Conservation (phyloP, 53 echinoderm and acorn worm species). For the Holothuria leucospilota region DNA sequence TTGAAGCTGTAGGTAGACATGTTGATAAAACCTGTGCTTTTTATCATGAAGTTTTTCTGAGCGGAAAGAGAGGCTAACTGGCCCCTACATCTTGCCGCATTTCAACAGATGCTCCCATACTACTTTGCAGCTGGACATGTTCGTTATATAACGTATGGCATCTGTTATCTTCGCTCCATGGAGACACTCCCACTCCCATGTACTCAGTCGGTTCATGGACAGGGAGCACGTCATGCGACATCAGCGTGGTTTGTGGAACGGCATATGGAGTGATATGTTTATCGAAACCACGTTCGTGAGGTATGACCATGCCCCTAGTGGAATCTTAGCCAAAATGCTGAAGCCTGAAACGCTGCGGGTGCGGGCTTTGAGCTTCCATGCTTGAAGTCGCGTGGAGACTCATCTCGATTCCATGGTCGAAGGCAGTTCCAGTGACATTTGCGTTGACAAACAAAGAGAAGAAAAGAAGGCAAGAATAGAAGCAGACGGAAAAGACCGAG, state of each 20-base stretch:
- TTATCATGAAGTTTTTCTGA: slow-evolving; percentile 33
- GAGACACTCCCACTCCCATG: neutral
- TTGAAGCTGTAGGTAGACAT: slow-evolving; percentile 33
- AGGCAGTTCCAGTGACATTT: neutral
- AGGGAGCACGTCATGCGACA: slow-evolving; percentile 52
- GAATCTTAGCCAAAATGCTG: slow-evolving; percentile 44
- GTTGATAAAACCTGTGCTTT: neutral
- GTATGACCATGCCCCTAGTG: slow-evolving; percentile 55
- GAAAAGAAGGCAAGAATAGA: slow-evolving; percentile 44
- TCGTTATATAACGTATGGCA: no score
- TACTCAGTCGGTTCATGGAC: slow-evolving; percentile 51
- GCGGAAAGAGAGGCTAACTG: slow-evolving; percentile 49
- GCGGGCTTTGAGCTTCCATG: slow-evolving; percentile 41
- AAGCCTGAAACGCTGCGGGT: slow-evolving; percentile 12
- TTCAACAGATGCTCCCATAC: slow-evolving; percentile 24
- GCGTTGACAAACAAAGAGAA: slow-evolving; percentile 47
- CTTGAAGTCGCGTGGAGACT: slow-evolving; percentile 6
- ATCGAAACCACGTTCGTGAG: slow-evolving; percentile 71
- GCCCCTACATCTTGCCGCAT: slow-evolving; percentile 46
- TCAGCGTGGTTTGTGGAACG: slow-evolving; percentile 46
- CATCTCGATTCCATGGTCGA: slow-evolving; percentile 46
- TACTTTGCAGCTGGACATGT: neutral
- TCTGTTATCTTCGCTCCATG: no score
- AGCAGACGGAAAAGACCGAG: slow-evolving; percentile 35
- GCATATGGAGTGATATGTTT: slow-evolving; percentile 73